Evolutionary conservation across 2,797 vertebrate genomes (phyloP).

Genomic region (Eulemur mongoz): DNA sequence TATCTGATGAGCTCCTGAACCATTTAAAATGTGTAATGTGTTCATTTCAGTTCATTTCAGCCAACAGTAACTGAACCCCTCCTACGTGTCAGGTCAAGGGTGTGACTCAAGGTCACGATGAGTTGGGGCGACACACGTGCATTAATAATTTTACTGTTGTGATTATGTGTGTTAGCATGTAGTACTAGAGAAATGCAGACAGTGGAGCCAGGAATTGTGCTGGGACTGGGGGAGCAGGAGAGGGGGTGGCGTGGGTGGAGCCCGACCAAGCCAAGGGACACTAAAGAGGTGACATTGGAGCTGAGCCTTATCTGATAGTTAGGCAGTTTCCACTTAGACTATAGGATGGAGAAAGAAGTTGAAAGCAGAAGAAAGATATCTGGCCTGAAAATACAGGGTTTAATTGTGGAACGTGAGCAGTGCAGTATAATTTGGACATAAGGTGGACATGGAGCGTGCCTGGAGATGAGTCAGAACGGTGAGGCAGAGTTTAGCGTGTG

Average conservation of each 20-base stretch:
- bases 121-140: not conserved
- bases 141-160: not conserved
- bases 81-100: not conserved
- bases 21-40: not conserved
- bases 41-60: conserved; percentile 11
- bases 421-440: not conserved
- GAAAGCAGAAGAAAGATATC: not conserved
- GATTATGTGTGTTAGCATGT: not conserved
- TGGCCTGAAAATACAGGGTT: not conserved
- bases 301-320: not conserved
- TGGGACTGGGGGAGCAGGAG: not conserved
- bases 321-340: not conserved
- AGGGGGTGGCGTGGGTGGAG: too few relatives aligned
- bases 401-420: not conserved
- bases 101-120: not conserved
- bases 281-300: not conserved
- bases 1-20: not conserved
- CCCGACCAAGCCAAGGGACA: not conserved
- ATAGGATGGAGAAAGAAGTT: not conserved
- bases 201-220: not conserved
- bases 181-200: not conserved
- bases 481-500: not conserved
- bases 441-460: not conserved
- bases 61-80: not conserved
- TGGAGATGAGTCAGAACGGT: not conserved